Base-by-base conservation (phyloP, 2,113 vertebrate species). In the Halichoerus grypus region DNA sequence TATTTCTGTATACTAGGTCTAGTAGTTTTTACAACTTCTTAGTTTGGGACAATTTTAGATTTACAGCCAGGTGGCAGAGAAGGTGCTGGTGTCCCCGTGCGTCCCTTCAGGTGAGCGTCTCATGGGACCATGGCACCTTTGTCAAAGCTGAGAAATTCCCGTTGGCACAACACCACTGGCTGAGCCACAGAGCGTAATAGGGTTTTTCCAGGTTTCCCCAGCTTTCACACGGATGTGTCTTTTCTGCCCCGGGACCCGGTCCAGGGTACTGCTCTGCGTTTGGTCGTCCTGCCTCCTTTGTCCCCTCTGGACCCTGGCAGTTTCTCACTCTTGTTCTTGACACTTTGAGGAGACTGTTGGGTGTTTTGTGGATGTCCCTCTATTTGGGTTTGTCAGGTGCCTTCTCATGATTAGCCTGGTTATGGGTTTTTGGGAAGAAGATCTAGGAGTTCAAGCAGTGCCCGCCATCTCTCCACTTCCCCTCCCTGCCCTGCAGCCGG, bases 61-160 rank as follows among this genome's bases (percentile, higher is more conserved):
- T 21, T 16, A 10, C 74, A 31, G 59, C 14, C 0, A 1, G 39
- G 24, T 13, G 1, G 55, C 15, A 7, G 13, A 4, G 69, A 19
- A 36, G 5, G 33, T 33, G 8, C 3, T 15, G 14, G 24, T 2
- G 21, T 4, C 81, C 82, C n/a, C 7, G 21, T 28, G 7, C 14
- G 7, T 6, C 74, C 74, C 26, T 21, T 69, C 4, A 1, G 4
- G 0, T 10, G 33, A 19, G 67, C 18, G 1, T n/a, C 67, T 15
- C 63, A 33, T 15, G 63, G 63, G 63, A 67, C 31, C 63, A 7
- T 0, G 67, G 33, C 33, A 10, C 33, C 67, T 69, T 21, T 1
- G 67, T 36, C 33, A 3, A 19, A 69, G 67, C 67, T 19, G 67
- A 69, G 67, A 16, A 19, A 4, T 3, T n/a, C 63, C 4, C 7